Evolutionary conservation across 2,113 vertebrate genomes (phyloP).

Genomic region (Pica pica): DNA sequence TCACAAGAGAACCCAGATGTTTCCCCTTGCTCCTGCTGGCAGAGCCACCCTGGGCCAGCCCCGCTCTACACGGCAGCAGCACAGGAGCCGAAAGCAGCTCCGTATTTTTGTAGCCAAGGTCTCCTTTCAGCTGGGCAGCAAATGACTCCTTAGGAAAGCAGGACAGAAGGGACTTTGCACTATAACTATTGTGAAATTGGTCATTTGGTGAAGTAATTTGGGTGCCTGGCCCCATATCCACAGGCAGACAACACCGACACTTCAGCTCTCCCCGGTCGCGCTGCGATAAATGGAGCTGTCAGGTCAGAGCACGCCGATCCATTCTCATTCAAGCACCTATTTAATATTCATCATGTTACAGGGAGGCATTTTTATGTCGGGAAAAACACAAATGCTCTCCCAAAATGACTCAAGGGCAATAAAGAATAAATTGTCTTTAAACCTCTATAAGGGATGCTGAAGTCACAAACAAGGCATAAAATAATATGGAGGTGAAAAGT

Average conservation of each 20-base stretch:
- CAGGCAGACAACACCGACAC: background rate
- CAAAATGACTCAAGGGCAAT: constrained; percentile 61
- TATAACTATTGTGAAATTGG: background rate
- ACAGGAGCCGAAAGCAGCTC: background rate
- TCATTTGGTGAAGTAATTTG: background rate
- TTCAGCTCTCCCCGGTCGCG: background rate
- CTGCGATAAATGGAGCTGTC: background rate
- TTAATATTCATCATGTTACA: constrained; percentile 64
- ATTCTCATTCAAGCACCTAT: constrained; percentile 43
- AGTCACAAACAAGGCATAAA: constrained; percentile 67
- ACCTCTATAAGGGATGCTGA: constrained; percentile 42
- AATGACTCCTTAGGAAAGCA: background rate
- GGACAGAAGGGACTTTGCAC: background rate
- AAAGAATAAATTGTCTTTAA: constrained; percentile 75
- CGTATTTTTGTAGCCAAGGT: accelerated
- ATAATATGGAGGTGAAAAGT: constrained; percentile 62
- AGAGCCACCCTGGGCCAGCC: background rate
- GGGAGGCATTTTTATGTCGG: constrained; percentile 52
- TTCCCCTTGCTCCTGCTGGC: background rate
- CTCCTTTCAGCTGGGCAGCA: background rate
- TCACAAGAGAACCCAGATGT: background rate
- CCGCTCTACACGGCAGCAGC: accelerated
- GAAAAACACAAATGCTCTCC: constrained; percentile 62
- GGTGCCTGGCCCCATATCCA: background rate
- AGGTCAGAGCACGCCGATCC: background rate